phyloP scores from a whole-genome alignment of 1,140 invertebrate genomes.

The Hestina assimilis region DNA sequence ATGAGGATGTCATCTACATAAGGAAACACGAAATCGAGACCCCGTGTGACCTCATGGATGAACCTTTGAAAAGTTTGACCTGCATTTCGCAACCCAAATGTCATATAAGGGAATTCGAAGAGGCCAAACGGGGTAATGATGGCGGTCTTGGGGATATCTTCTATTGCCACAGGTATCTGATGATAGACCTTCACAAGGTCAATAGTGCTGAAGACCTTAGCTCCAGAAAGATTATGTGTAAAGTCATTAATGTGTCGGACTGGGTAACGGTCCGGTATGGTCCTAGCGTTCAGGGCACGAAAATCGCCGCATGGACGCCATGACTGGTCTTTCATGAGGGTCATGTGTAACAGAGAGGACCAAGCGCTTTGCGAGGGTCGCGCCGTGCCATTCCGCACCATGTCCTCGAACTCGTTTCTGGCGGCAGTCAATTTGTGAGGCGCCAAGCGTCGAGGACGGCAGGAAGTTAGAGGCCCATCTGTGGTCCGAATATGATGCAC shows the following conservation, averaged over 20 bases:
- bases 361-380: background rate
- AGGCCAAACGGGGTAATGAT: background rate
- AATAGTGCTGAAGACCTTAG: background rate
- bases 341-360: background rate
- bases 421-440: slow-evolving; percentile 14
- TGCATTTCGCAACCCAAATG: background rate
- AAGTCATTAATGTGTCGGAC: background rate
- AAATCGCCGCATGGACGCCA: background rate
- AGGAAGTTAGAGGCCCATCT: slow-evolving; percentile 11
- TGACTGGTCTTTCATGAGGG: background rate
- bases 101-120: background rate
- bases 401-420: slow-evolving; percentile 19
- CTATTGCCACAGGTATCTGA: background rate
- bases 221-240: background rate
- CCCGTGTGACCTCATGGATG: background rate
- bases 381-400: slow-evolving; percentile 2
- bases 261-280: background rate
- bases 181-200: background rate
- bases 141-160: background rate
- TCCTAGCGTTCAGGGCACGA: background rate
- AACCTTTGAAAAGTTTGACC: background rate
- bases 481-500: slow-evolving; percentile 19
- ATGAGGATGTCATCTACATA: background rate
- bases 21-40: background rate
- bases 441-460: slow-evolving; percentile 18